These are phyloP conservation scores for Anorthoa munda DNA, from an alignment of 2,888 invertebrate genomes.

Conservation along the genomic window DNA sequence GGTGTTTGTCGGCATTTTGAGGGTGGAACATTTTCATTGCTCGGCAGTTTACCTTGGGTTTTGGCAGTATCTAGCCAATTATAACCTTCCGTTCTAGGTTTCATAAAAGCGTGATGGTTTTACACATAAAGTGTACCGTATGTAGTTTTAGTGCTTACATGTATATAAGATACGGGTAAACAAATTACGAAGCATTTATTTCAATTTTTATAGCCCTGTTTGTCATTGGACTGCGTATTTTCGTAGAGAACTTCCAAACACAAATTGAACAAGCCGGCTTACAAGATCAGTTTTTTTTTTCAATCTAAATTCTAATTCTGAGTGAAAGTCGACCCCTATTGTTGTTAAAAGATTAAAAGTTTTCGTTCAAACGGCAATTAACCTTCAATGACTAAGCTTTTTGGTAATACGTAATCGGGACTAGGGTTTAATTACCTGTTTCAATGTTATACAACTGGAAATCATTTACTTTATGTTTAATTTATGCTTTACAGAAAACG, in stretches of 20 bases:
- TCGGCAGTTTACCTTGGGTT: too few species aligned
- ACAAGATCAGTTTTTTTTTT: conserved; percentile 18
- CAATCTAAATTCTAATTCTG: conserved; percentile 46
- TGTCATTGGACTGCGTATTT: not conserved
- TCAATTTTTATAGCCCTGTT: not conserved
- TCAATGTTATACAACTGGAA: not conserved
- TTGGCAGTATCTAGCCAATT: too few species aligned
- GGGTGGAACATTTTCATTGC: too few species aligned
- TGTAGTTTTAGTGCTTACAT: too few species aligned
- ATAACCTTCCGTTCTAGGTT: too few species aligned
- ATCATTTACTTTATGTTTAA: not conserved
- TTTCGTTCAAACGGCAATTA: conserved; percentile 39
- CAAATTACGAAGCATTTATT: not conserved
- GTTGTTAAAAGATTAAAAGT: conserved; percentile 31
- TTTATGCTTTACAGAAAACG: conserved; percentile 1
- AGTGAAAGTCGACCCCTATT: conserved; percentile 17
- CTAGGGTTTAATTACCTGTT: conserved; percentile 18
- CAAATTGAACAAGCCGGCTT: conserved; percentile 22
- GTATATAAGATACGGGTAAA: too few species aligned
- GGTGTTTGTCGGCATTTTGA: too few species aligned
- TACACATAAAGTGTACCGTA: too few species aligned
- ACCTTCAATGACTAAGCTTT: conserved; percentile 43
- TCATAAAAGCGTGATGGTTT: too few species aligned
- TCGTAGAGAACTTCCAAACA: not conserved
- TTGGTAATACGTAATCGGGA: conserved; percentile 10